Conservation (phyloP, 2,888 invertebrate species). For the Nomada fabriciana region DNA sequence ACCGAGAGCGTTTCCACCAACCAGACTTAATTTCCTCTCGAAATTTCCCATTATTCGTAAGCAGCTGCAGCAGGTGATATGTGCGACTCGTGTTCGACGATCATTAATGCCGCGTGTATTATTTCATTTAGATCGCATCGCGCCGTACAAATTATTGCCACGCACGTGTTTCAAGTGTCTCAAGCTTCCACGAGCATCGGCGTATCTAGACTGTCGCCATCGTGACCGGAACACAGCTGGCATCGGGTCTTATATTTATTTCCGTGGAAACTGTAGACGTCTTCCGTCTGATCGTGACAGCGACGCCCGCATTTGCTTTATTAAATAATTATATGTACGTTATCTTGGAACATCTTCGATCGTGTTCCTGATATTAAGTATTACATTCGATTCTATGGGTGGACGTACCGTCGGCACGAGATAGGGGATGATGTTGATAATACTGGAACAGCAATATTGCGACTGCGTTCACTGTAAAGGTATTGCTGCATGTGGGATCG, state of each 20-base stretch:
- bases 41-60: slow-evolving; percentile 59
- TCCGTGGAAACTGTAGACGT: slow-evolving; percentile 10
- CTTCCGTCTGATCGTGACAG: slow-evolving; percentile 4
- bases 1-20: slow-evolving; percentile 7
- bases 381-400: neutral
- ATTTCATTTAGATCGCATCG: slow-evolving; percentile 67
- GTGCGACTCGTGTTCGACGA: slow-evolving; percentile 43
- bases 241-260: slow-evolving; percentile 16
- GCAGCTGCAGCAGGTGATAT: slow-evolving; percentile 64
- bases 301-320: slow-evolving; percentile 14
- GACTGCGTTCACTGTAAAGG: neutral
- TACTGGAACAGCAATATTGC: neutral
- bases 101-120: slow-evolving; percentile 57
- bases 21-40: slow-evolving; percentile 38
- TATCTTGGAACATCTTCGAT: neutral
- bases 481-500: too few relatives aligned
- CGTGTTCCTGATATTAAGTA: neutral
- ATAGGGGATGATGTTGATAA: neutral
- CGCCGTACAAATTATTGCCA: slow-evolving; percentile 51
- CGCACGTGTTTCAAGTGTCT: slow-evolving; percentile 39
- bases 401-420: neutral
- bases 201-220: slow-evolving; percentile 1
- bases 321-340: slow-evolving; percentile 17
- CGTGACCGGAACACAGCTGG: slow-evolving; percentile 41
- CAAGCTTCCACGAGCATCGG: slow-evolving; percentile 29